These are phyloP conservation scores for Ondatra zibethicus DNA, from an alignment of 2,113 vertebrate species.

Conservation along the genomic window DNA sequence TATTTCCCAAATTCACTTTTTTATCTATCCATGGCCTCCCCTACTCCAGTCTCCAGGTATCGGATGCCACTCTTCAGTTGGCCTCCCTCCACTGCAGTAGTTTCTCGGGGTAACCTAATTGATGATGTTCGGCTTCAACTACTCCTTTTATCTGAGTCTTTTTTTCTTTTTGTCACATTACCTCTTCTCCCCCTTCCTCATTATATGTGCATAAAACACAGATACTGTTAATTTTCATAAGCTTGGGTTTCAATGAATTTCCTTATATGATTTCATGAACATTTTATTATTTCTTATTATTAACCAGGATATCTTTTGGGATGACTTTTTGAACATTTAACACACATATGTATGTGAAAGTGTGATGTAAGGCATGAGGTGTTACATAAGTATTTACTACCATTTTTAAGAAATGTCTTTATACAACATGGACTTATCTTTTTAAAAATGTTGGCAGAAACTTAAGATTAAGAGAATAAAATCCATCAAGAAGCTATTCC, in stretches of 20 bases:
- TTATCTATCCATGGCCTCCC: not conserved
- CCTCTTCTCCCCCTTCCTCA: not conserved
- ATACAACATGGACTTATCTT: not conserved
- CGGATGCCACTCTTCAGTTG: not conserved
- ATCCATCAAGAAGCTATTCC: not conserved
- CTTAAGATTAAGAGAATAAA: not conserved
- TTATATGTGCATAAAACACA: not conserved
- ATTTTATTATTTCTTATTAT: not conserved
- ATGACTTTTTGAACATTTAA: not conserved
- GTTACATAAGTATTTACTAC: not conserved
- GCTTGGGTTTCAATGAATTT: not conserved
- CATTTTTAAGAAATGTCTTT: not conserved
- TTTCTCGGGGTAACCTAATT: not conserved
- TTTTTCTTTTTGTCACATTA: not conserved
- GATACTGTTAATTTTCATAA: conserved; percentile 1
- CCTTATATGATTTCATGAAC: conserved; percentile 16
- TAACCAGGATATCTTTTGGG: not conserved
- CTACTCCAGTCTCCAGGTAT: not conserved
- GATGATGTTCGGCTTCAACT: not conserved
- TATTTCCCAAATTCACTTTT: not conserved
- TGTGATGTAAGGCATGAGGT: not conserved
- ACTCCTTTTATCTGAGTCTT: not conserved
- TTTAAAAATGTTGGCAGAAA: conserved; percentile 29
- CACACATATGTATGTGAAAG: not conserved
- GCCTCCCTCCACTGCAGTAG: not conserved